Conservation (phyloP, 2,113 vertebrate genomes). For the Tragelaphus strepsiceros region DNA sequence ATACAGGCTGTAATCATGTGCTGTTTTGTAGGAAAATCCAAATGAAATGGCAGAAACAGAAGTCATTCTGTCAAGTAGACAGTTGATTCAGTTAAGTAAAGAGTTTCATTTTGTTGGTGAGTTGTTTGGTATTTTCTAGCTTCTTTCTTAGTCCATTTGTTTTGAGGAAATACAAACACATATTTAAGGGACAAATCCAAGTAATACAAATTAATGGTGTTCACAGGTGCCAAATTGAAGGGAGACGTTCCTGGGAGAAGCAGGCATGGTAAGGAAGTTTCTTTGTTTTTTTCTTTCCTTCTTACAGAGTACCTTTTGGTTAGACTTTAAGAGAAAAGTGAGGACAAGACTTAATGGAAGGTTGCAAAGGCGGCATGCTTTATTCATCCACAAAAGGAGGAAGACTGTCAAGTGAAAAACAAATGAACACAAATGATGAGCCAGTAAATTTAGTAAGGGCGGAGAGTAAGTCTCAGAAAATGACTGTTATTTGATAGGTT, state of each 20-base stretch:
- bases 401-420: neutral
- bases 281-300: neutral
- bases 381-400: neutral
- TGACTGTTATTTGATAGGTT: neutral
- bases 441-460: neutral
- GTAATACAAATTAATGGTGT: neutral
- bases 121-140: neutral
- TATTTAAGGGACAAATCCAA: neutral
- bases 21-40: neutral
- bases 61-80: neutral
- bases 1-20: neutral
- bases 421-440: neutral
- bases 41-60: neutral
- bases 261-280: neutral
- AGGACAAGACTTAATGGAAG: neutral
- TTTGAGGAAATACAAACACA: neutral
- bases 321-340: neutral
- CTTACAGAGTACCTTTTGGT: neutral
- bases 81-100: neutral
- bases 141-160: too few species aligned
- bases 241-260: neutral
- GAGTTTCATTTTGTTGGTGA: neutral
- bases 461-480: neutral
- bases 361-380: neutral
- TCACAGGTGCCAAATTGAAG: neutral